phyloP scores from a whole-genome alignment of 2,888 invertebrate genomes.

The Tricholauxania praeusta region DNA sequence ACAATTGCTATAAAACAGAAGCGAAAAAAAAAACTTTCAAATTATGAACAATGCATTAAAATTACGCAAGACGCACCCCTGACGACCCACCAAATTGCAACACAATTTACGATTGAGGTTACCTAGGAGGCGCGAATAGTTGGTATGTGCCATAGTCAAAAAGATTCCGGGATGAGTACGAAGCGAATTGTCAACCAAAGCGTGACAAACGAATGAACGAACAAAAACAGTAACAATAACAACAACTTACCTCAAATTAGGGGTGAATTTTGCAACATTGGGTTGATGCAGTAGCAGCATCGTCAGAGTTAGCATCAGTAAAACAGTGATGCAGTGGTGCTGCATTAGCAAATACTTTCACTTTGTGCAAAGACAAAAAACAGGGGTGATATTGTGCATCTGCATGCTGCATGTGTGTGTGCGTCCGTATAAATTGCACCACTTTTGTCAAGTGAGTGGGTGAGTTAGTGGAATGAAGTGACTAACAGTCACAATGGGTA shows the following conservation, averaged over 20 bases:
- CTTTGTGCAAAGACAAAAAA: neutral
- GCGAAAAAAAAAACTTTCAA: conserved; percentile 48
- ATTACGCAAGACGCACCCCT: conserved; percentile 41
- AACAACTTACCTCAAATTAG: conserved; percentile 37
- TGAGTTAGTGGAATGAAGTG: conserved; percentile 9
- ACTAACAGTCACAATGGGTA: neutral
- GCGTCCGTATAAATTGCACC: neutral
- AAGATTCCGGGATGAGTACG: conserved; percentile 5
- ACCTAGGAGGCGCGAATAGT: too few species aligned
- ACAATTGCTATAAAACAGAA: conserved; percentile 57
- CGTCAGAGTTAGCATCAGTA: neutral
- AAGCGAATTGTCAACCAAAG: conserved; percentile 25
- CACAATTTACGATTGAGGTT: too few species aligned
- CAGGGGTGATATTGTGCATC: neutral
- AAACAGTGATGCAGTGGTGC: neutral
- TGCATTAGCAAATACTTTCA: conserved; percentile 5
- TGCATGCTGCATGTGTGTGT: neutral
- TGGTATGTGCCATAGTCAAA: neutral
- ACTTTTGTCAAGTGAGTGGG: conserved; percentile 14
- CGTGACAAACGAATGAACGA: conserved; percentile 9
- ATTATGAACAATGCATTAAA: conserved; percentile 57
- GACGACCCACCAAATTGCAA: neutral
- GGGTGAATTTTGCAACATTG: conserved; percentile 14
- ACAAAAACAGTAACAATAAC: conserved; percentile 20
- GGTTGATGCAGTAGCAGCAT: neutral